Percentiles rank a stretch among this genome's conserved stretches.
These are phyloP conservation scores for Dryas iulia DNA, from an alignment of 1,140 invertebrate species.

Conservation along the genomic window DNA sequence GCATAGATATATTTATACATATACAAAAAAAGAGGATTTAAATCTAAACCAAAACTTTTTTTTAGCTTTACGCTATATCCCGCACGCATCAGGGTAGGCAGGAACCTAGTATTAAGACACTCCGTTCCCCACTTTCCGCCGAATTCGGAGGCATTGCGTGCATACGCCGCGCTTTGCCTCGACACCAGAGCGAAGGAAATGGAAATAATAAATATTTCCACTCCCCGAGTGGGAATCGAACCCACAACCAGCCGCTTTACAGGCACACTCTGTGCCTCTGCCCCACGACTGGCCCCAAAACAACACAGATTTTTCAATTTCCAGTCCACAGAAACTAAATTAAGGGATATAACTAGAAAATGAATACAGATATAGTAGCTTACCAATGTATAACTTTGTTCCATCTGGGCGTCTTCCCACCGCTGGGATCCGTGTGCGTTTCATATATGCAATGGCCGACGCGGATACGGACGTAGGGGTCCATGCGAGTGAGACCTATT, in stretches of 20 bases:
- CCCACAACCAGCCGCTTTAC: neutral
- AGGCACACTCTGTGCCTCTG: neutral
- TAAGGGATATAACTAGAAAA: too few species aligned
- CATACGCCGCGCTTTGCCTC: neutral
- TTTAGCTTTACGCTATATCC: too few species aligned
- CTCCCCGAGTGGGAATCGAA: neutral
- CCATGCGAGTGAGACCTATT: conserved; percentile 92
- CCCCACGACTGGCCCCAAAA: neutral
- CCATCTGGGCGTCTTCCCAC: conserved; percentile 97
- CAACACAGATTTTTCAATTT: too few species aligned
- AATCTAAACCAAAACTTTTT: too few species aligned
- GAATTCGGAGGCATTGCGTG: neutral
- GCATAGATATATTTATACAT: too few species aligned
- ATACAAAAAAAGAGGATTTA: too few species aligned
- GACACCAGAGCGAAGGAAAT: too few species aligned
- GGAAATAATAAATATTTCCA: neutral
- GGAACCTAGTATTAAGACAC: neutral
- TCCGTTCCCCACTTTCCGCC: neutral
- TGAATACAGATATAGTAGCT: conserved; percentile 27
- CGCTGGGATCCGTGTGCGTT: conserved; percentile 96
- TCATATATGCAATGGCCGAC: conserved; percentile 97
- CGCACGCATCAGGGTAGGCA: too few species aligned
- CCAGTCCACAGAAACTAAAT: too few species aligned
- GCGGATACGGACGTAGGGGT: conserved; percentile 95
- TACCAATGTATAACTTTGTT: conserved; percentile 96